Percentiles rank a stretch among this genome's conserved stretches.
phyloP scores from a whole-genome alignment of 2,888 invertebrate species.

The Muscina levida region DNA sequence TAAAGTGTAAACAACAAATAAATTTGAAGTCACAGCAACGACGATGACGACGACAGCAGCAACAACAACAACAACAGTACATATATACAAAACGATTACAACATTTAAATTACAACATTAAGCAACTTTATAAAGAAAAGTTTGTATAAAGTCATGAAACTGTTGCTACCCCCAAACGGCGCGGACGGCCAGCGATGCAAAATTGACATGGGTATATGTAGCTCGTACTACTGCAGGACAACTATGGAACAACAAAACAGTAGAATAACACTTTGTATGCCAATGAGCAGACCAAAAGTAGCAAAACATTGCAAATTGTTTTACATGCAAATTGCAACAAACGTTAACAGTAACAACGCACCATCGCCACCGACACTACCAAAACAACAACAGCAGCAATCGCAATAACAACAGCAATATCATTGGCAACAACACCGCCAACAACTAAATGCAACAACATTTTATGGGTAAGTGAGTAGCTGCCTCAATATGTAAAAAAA shows the following conservation, averaged over 20 bases:
- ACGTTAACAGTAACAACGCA: conserved; percentile 49
- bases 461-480: conserved; percentile 45
- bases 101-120: conserved; percentile 61
- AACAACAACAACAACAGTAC: conserved; percentile 33
- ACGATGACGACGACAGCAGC: conserved; percentile 28
- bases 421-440: conserved; percentile 40
- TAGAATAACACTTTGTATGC: conserved; percentile 27
- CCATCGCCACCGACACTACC: too few relatives aligned
- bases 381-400: conserved; percentile 50
- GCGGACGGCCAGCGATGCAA: neutral
- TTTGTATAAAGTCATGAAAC: conserved; percentile 1
- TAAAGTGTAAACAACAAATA: conserved; percentile 49
- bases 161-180: neutral
- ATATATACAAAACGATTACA: conserved; percentile 56
- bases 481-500: too few relatives aligned
- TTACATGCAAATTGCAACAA: conserved; percentile 76
- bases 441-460: neutral
- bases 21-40: conserved; percentile 31
- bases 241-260: neutral
- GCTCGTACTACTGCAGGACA: conserved; percentile 18
- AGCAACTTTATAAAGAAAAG: conserved; percentile 45
- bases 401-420: conserved; percentile 42
- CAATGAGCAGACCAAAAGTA: conserved; percentile 35
- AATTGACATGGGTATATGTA: neutral
- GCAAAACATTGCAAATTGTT: conserved; percentile 71